Conservation (phyloP, 2,888 invertebrate species). For the Rhagophthalmus giganteus region DNA sequence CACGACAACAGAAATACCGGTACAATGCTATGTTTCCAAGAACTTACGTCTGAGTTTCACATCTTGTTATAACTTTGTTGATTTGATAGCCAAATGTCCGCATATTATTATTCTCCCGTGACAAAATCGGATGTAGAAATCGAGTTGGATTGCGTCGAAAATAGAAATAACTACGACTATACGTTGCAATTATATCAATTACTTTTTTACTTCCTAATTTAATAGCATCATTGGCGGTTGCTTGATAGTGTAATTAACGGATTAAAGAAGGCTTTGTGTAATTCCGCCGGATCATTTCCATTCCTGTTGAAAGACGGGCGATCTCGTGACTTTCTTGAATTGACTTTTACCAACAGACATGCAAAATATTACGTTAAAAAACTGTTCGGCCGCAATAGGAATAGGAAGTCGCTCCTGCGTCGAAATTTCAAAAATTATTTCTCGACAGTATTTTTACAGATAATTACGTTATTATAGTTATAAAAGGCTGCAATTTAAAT, state of each 20-base stretch:
- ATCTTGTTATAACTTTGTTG: slow-evolving; percentile 37
- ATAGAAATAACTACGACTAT: too few species aligned
- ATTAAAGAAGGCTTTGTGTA: slow-evolving; percentile 52
- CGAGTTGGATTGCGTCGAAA: slow-evolving; percentile 6
- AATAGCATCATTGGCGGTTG: slow-evolving; percentile 52
- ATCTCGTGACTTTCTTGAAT: slow-evolving; percentile 27
- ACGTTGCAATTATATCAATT: slow-evolving; percentile 19
- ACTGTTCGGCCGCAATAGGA: too few species aligned
- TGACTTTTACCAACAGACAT: slow-evolving; percentile 25
- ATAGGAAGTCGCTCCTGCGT: too few species aligned
- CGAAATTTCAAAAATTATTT: too few species aligned
- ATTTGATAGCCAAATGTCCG: slow-evolving; percentile 39
- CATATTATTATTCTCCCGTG: too few species aligned
- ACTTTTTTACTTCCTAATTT: slow-evolving; percentile 49
- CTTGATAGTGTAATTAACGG: slow-evolving; percentile 50
- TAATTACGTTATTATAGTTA: too few species aligned
- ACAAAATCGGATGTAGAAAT: too few species aligned
- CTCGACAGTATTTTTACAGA: too few species aligned
- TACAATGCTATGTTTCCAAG: slow-evolving; percentile 10
- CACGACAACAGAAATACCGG: slow-evolving; percentile 6
- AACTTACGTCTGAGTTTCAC: slow-evolving; percentile 34
- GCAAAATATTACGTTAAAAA: too few species aligned
- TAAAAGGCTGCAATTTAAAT: too few species aligned
- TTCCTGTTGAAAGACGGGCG: slow-evolving; percentile 25
- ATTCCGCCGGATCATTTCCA: slow-evolving; percentile 43